These are phyloP conservation scores for Pedicia rivosa DNA, from an alignment of 2,888 invertebrate species.

Conservation along the genomic window DNA sequence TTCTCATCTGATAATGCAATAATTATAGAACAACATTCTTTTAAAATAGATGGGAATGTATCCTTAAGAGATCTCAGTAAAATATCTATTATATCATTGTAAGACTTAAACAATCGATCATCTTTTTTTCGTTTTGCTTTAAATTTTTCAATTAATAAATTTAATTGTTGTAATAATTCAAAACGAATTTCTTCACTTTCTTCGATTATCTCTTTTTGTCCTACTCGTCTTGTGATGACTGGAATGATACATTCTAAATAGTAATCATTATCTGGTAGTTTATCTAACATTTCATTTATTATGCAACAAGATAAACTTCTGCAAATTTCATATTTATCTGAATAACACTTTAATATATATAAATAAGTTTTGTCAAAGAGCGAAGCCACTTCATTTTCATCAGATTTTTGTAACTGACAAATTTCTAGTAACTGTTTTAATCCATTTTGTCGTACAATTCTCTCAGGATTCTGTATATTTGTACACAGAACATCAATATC, in stretches of 20 bases:
- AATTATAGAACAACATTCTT: conserved; percentile 57
- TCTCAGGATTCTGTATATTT: conserved; percentile 13
- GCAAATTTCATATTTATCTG: conserved; percentile 26
- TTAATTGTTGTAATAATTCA: conserved; percentile 46
- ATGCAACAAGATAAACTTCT: conserved; percentile 20
- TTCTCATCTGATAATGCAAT: conserved; percentile 46
- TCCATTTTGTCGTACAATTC: conserved; percentile 11
- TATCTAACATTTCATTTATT: conserved; percentile 20
- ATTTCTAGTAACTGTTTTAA: conserved; percentile 13
- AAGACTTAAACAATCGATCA: conserved; percentile 17
- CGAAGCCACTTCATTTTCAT: conserved; percentile 7
- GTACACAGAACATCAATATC: conserved; percentile 9
- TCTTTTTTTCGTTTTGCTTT: conserved; percentile 39
- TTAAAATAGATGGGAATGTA: conserved; percentile 65
- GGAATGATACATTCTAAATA: conserved; percentile 62
- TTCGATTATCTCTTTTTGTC: conserved; percentile 52
- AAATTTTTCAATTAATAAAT: conserved; percentile 46
- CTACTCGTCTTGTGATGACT: conserved; percentile 58
- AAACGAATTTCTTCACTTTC: conserved; percentile 69
- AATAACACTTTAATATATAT: conserved; percentile 26
- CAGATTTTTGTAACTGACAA: conserved; percentile 7
- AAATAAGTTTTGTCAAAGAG: conserved; percentile 24
- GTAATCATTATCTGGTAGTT: conserved; percentile 48
- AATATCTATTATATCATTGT: conserved; percentile 50
- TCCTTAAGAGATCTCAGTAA: conserved; percentile 56